A percentile compares a stretch with the other conserved stretches of the same genome.
phyloP scores from a whole-genome alignment of 2,113 vertebrate species.

The Heliornis fulica region DNA sequence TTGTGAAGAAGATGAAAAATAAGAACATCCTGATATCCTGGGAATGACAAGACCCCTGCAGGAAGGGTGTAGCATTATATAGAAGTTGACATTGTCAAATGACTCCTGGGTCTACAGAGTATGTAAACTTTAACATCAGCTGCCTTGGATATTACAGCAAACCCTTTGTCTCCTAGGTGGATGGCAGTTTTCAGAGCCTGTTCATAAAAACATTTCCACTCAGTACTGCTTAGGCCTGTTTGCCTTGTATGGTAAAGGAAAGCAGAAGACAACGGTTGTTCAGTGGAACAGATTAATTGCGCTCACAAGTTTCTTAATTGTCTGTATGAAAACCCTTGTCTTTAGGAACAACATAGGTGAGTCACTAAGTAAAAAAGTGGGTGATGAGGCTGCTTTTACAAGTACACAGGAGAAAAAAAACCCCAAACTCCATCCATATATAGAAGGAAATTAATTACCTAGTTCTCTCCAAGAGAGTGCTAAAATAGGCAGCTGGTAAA shows the following conservation, averaged over 20 bases:
- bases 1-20: neutral
- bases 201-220: neutral
- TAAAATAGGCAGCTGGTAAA: neutral
- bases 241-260: slow-evolving; percentile 25
- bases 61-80: neutral
- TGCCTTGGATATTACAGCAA: neutral
- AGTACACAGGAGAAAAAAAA: rapidly evolving
- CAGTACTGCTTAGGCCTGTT: neutral
- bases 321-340: neutral
- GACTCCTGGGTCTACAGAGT: neutral
- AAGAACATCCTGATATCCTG: neutral
- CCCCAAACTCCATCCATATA: neutral
- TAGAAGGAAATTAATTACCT: neutral
- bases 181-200: slow-evolving; percentile 9
- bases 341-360: neutral
- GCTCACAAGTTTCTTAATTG: neutral
- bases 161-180: neutral
- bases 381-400: neutral
- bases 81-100: neutral
- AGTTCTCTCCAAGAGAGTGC: neutral
- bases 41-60: neutral
- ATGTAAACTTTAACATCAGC: neutral
- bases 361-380: neutral
- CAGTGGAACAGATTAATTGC: neutral
- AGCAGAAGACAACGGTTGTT: neutral